Base-by-base conservation (phyloP, 2,888 invertebrate species). In the Cremastinae sp. region DNA sequence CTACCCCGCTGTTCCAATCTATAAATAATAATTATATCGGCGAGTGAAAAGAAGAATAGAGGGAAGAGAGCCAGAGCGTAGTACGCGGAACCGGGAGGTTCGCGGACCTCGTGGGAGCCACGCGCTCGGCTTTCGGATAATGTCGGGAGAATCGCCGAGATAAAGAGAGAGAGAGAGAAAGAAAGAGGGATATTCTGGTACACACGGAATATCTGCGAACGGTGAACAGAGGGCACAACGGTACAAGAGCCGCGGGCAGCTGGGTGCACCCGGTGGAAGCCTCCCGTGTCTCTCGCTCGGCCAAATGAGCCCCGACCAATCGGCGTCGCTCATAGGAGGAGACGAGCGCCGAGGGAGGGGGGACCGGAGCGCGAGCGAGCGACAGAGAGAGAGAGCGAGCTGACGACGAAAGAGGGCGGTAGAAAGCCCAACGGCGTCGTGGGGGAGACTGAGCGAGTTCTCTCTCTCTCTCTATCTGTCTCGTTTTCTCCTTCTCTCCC, bases 301-400 rank as follows among this genome's bases (percentile, higher is more conserved):
- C 84, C 83, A 85, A 85, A 85, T 85, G 85, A 87, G 28, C 28
- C 28, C 83, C 87, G 86, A 88, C 88, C 88, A 87, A 88, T 88
- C 86, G 85, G 86, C 83, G 85, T 83, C 85, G 82, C 82, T 82
- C 83, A 68, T 68, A 71, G 78, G 74, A 74, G 80, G 71, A 75
- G 78, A 69, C 75, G 79, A 70, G 70, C 71, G 58, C 58, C 58
- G 43, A 65, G 77, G 80, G 82, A 79, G 83, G 81, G 82, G 80
- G 79, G 81, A 79, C 80, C 78, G 81, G 77, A 80, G 59, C 49
- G 74, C 75, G 79, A 61, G 77, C 74, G 79, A 79, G 73, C 79
- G n/a, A n/a, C n/a, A n/a, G 78, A 81, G 77, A 80, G 59, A 54
- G 74, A 77, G 79, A 61, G 77, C 74, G 79, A 79, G 73, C 79